These are phyloP conservation scores for Opisthograptis luteolata DNA, from an alignment of 2,888 invertebrate genomes.

Conservation along the genomic window DNA sequence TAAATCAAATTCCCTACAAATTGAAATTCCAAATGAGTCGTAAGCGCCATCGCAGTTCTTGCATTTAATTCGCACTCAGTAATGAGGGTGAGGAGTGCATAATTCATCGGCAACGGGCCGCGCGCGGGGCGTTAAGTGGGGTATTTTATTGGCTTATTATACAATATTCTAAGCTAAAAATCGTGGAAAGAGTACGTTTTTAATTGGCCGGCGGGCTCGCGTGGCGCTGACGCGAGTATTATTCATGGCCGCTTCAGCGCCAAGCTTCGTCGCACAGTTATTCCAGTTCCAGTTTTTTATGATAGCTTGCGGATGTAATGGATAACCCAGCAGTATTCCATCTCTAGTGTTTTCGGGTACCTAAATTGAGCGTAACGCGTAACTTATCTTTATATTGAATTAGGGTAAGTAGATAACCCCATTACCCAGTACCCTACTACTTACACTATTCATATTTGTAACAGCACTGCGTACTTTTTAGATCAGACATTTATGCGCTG, in stretches of 20 bases:
- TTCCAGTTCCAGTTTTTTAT: slow-evolving; percentile 61
- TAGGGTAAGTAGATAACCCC: no score
- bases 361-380: no score
- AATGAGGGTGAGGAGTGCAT: slow-evolving; percentile 81
- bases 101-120: slow-evolving; percentile 74
- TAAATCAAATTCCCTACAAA: slow-evolving; percentile 26
- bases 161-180: slow-evolving; percentile 84
- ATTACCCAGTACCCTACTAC: no score
- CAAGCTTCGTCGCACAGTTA: slow-evolving; percentile 69
- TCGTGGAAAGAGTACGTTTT: slow-evolving; percentile 84
- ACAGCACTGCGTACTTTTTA: no score
- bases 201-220: slow-evolving; percentile 81
- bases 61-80: slow-evolving; percentile 76
- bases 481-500: no score
- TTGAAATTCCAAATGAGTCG: slow-evolving; percentile 38
- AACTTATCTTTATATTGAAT: no score
- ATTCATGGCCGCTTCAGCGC: slow-evolving; percentile 81
- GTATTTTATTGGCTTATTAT: slow-evolving; percentile 84
- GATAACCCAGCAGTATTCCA: slow-evolving; percentile 7
- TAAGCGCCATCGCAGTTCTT: slow-evolving; percentile 59
- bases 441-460: no score
- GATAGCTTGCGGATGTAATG: slow-evolving; percentile 42
- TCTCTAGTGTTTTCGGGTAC: no score
- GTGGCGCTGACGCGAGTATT: slow-evolving; percentile 80
- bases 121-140: slow-evolving; percentile 79